These are phyloP conservation scores for Cephus pulcher DNA, from an alignment of 2,888 invertebrate genomes.

Conservation along the genomic window DNA sequence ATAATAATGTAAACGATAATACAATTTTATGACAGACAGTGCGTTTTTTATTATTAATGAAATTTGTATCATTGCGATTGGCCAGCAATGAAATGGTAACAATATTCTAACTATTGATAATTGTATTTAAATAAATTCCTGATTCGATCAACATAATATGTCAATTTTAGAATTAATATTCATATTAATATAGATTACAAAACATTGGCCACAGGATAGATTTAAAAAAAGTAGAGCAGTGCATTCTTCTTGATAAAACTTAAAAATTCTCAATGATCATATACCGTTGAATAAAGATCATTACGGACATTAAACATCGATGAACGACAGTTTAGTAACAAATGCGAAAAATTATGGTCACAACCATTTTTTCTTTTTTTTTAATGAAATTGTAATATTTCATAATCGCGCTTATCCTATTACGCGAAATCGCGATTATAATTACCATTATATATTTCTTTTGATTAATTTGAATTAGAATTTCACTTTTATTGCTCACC, in stretches of 20 bases:
- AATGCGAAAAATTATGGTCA: background rate
- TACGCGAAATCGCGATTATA: background rate
- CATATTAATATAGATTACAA: background rate
- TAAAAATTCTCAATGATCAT: background rate
- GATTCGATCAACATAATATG: background rate
- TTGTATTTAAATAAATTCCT: background rate
- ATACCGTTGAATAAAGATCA: background rate
- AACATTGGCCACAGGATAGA: background rate
- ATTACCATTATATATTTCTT: background rate
- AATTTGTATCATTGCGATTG: background rate
- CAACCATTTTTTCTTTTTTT: background rate
- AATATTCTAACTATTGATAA: background rate
- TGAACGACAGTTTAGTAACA: background rate
- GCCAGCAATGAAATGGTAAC: background rate
- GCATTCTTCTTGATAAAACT: background rate
- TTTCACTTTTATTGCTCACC: background rate
- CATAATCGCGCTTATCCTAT: background rate
- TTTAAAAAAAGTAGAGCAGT: background rate
- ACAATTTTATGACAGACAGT: background rate
- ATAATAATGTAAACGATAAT: background rate
- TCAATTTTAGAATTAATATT: background rate
- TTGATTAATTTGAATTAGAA: background rate
- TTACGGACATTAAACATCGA: background rate
- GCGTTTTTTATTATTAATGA: background rate
- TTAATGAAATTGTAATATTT: background rate